Conservation (phyloP, 1,140 invertebrate species). For the Diorhabda elongata region DNA sequence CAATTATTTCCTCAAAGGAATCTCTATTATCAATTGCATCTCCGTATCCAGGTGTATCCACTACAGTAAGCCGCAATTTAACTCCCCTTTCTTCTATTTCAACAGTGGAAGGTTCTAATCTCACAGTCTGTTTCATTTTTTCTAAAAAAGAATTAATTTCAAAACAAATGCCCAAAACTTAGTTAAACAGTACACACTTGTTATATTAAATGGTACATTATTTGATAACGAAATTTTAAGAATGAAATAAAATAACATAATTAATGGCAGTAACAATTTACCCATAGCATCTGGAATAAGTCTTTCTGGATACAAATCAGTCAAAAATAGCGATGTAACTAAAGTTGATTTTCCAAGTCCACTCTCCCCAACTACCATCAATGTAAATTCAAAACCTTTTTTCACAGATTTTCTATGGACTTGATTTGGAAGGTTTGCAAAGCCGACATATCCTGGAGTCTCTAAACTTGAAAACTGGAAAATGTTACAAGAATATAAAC, state of each 20-base stretch:
- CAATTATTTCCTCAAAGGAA: slow-evolving; percentile 83
- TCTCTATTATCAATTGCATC: slow-evolving; percentile 98
- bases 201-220: too few species aligned
- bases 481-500: not conserved
- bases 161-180: not conserved
- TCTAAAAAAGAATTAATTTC: slow-evolving; percentile 53
- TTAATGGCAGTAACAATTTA: slow-evolving; percentile 46
- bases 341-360: slow-evolving; percentile 97
- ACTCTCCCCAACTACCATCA: slow-evolving; percentile 97
- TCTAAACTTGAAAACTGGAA: slow-evolving; percentile 73
- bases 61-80: slow-evolving; percentile 82
- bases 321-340: slow-evolving; percentile 96
- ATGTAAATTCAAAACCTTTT: slow-evolving; percentile 95
- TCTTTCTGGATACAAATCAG: slow-evolving; percentile 88
- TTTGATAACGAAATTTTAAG: too few species aligned
- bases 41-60: slow-evolving; percentile 97
- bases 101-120: slow-evolving; percentile 85
- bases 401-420: slow-evolving; percentile 95
- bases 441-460: slow-evolving; percentile 85
- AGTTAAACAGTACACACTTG: too few species aligned
- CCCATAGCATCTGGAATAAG: slow-evolving; percentile 81
- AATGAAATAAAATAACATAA: too few species aligned
- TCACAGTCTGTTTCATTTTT: slow-evolving; percentile 85
- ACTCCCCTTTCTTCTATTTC: slow-evolving; percentile 92
- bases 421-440: slow-evolving; percentile 94